A percentile compares a stretch with the other conserved stretches of the same genome.
These are phyloP conservation scores for Spermophilus dauricus DNA, from an alignment of 2,113 vertebrate species.

Conservation along the genomic window DNA sequence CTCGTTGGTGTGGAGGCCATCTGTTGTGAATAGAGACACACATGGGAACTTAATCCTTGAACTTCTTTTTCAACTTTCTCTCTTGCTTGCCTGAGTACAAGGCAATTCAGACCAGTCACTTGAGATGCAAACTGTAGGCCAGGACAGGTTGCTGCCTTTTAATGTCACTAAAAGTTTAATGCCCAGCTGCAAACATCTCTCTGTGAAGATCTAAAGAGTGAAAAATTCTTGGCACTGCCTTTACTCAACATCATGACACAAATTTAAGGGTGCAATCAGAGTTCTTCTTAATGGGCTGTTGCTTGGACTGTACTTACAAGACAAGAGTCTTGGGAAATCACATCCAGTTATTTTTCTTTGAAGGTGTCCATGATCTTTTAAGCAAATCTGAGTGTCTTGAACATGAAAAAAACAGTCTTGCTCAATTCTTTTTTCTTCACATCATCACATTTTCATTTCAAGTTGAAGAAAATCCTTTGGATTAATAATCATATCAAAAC, in stretches of 20 bases:
- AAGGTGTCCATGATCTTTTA: not conserved
- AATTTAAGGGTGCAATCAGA: not conserved
- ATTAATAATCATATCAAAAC: constrained; percentile 50
- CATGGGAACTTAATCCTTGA: constrained; percentile 81
- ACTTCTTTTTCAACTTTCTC: constrained; percentile 82
- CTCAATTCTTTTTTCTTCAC: not conserved
- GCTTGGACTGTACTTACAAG: not conserved
- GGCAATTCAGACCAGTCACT: constrained; percentile 62
- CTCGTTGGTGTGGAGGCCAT: constrained; percentile 46
- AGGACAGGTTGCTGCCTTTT: constrained; percentile 69
- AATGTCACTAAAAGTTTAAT: constrained; percentile 50
- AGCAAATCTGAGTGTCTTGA: constrained; percentile 18
- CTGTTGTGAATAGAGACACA: constrained; percentile 76
- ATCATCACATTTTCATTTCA: constrained; percentile 22
- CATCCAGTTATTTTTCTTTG: not conserved
- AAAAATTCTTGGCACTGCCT: not conserved
- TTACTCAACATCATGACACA: not conserved
- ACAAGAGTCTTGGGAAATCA: not conserved
- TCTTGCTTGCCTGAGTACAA: constrained; percentile 70
- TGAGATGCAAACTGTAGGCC: constrained; percentile 49
- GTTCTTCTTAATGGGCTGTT: not conserved
- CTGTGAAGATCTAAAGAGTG: constrained; percentile 51
- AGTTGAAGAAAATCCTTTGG: constrained; percentile 43
- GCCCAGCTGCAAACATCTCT: not conserved
- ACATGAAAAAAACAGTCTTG: not conserved